Conservation (phyloP, 2,888 invertebrate genomes). For the Pheosia tremula region DNA sequence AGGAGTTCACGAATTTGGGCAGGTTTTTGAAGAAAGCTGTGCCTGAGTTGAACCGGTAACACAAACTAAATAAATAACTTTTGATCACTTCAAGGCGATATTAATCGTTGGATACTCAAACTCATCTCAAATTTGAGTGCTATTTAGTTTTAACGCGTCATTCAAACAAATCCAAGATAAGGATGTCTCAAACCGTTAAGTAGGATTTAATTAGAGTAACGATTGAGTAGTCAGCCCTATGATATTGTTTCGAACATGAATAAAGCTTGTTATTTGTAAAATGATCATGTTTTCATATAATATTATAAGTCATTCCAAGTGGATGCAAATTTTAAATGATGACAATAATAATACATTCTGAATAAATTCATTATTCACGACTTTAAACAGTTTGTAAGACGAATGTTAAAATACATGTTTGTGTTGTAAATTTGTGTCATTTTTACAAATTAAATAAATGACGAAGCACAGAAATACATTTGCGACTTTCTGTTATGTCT, state of each 20-base stretch:
- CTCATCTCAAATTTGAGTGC: no score
- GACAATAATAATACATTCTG: not conserved
- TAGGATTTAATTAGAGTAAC: not conserved
- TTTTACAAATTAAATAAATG: not conserved
- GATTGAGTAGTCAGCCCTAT: not conserved
- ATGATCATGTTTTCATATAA: no score
- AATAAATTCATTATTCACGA: no score
- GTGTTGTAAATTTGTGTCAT: not conserved
- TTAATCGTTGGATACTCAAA: no score
- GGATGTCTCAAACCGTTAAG: no score
- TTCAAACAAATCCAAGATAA: no score
- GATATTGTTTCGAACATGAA: no score
- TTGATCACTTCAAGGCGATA: not conserved
- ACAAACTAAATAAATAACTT: no score
- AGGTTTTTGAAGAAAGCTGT: constrained; percentile 56
- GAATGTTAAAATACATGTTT: not conserved
- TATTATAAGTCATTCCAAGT: not conserved
- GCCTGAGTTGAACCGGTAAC: constrained; percentile 46
- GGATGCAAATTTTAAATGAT: not conserved
- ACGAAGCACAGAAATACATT: not conserved
- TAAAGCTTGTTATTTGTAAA: no score
- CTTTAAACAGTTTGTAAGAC: not conserved
- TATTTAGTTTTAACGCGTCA: no score
- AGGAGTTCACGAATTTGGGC: constrained; percentile 54
- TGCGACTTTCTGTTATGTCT: no score